Evolutionary conservation across 2,797 vertebrate genomes (phyloP).

Genomic region (Eurystomus glaucurus): DNA sequence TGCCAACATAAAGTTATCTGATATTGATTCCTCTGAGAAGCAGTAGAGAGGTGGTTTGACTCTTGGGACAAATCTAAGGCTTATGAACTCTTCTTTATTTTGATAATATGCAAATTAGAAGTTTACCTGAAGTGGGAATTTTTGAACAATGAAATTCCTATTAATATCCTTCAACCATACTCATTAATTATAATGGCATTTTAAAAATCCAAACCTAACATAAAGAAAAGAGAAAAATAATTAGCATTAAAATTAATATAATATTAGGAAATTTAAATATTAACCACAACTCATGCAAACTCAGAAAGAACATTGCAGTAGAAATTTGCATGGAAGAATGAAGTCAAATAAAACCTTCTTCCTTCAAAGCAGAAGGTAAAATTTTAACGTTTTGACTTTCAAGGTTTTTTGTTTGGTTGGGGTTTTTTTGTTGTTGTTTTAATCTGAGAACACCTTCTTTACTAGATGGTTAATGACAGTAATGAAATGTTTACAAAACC

Average conservation of each 20-base stretch:
- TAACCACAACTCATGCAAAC: background rate
- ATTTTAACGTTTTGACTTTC: accelerated
- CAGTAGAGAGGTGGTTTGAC: background rate
- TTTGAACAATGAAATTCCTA: background rate
- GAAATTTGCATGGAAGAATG: background rate
- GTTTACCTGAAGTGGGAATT: background rate
- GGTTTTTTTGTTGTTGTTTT: background rate
- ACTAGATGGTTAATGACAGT: background rate
- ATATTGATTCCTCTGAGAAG: background rate
- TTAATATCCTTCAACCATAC: background rate
- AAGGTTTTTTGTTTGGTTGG: accelerated
- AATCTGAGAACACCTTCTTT: background rate
- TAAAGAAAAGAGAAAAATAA: background rate
- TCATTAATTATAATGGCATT: background rate
- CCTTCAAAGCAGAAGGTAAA: background rate
- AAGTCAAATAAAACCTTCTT: background rate
- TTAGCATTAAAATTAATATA: background rate
- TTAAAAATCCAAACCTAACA: background rate
- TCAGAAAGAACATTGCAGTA: background rate
- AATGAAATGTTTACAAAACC: background rate
- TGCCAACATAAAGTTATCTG: background rate
- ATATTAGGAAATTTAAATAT: background rate
- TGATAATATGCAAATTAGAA: background rate
- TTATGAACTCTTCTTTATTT: background rate
- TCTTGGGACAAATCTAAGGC: background rate